These are phyloP conservation scores for Neoseiulus cucumeris DNA, from an alignment of 1,140 invertebrate species.

Conservation along the genomic window DNA sequence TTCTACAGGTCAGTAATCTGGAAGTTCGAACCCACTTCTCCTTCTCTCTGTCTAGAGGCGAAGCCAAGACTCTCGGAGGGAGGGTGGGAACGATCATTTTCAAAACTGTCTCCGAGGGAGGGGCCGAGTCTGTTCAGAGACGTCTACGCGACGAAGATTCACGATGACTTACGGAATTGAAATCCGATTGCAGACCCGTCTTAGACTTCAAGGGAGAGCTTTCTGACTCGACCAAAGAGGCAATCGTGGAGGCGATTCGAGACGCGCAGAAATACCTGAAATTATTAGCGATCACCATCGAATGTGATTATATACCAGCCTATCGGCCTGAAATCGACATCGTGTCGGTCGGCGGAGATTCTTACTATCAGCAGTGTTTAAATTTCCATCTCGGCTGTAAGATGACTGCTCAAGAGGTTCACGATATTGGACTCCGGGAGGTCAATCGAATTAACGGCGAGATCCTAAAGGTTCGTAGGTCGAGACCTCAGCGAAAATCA, in stretches of 20 bases:
- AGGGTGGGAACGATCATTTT: no score
- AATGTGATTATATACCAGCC: not conserved
- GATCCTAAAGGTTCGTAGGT: conserved; percentile 24
- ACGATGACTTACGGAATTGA: conserved; percentile 15
- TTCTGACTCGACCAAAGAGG: conserved; percentile 18
- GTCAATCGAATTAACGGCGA: conserved; percentile 26
- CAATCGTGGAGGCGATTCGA: conserved; percentile 12
- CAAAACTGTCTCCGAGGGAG: no score
- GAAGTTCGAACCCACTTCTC: no score
- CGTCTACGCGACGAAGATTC: conserved; percentile 15
- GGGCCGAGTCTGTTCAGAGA: no score
- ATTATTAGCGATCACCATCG: no score
- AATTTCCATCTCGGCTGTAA: conserved; percentile 26
- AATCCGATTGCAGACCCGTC: conserved; percentile 12
- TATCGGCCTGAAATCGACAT: not conserved
- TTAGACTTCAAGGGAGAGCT: conserved; percentile 18
- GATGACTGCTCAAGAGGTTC: conserved; percentile 26
- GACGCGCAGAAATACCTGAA: no score
- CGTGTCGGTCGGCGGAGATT: conserved; percentile 18
- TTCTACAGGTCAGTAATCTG: conserved; percentile 21
- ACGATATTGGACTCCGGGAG: conserved; percentile 27
- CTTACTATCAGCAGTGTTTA: conserved; percentile 26
- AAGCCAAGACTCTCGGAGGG: no score
- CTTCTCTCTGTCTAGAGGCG: no score
- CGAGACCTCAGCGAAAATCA: not conserved